Percentiles rank a stretch among this genome's conserved stretches.
Conservation (phyloP, 2,888 invertebrate species). For the Hesperia comma region DNA sequence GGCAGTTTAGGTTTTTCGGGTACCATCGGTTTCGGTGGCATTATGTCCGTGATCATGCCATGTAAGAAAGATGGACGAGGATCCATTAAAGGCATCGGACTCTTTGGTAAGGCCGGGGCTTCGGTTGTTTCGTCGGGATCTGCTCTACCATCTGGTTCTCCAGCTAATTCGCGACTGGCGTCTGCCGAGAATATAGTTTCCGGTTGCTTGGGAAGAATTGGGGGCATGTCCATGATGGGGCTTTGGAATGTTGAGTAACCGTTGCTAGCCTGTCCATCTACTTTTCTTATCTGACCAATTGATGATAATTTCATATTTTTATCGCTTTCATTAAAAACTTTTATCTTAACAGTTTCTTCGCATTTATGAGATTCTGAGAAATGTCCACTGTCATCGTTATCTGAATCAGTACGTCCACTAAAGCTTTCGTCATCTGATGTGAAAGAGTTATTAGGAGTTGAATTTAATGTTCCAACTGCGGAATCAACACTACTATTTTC, state of each 20-base stretch:
- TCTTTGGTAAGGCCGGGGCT: slow-evolving; percentile 88
- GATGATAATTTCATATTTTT: slow-evolving; percentile 76
- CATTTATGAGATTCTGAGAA: slow-evolving; percentile 77
- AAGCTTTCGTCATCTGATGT: slow-evolving; percentile 81
- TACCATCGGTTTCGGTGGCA: slow-evolving; percentile 84
- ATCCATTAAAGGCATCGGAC: slow-evolving; percentile 85
- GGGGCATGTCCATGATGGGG: slow-evolving; percentile 77
- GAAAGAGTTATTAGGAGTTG: slow-evolving; percentile 80
- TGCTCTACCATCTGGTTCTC: slow-evolving; percentile 94
- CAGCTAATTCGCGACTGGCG: slow-evolving; percentile 90
- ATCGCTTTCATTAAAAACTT: slow-evolving; percentile 76
- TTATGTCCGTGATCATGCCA: slow-evolving; percentile 82
- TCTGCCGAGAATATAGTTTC: slow-evolving; percentile 79
- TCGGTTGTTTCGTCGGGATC: slow-evolving; percentile 89
- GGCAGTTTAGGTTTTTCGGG: slow-evolving; percentile 88
- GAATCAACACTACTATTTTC: slow-evolving; percentile 79
- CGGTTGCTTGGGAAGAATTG: slow-evolving; percentile 72
- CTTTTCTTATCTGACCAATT: slow-evolving; percentile 72
- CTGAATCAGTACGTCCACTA: slow-evolving; percentile 83
- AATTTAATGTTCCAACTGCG: slow-evolving; percentile 83
- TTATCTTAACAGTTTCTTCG: slow-evolving; percentile 80
- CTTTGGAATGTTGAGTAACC: slow-evolving; percentile 80
- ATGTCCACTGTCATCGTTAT: slow-evolving; percentile 83
- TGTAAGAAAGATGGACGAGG: slow-evolving; percentile 89
- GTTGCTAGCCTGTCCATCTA: slow-evolving; percentile 72